Conservation (phyloP, 2,888 invertebrate genomes). For the Melangyna quadrimaculata region DNA sequence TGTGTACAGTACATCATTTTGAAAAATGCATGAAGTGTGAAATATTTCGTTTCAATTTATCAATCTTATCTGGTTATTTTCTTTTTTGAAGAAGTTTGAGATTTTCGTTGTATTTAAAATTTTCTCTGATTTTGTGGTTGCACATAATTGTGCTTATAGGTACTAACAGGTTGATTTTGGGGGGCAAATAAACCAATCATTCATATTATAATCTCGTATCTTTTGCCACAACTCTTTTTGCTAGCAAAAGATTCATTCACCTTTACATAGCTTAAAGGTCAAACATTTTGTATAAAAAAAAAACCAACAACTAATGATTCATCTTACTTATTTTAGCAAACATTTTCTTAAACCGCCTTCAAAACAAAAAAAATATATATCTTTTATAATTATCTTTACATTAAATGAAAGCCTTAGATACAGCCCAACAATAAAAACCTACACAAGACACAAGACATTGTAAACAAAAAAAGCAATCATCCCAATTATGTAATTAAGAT, state of each 20-base stretch:
- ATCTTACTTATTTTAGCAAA: neutral
- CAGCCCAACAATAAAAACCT: neutral
- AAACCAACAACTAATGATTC: neutral
- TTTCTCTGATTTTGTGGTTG: no score
- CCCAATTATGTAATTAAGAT: slow-evolving; percentile 8
- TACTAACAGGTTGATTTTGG: no score
- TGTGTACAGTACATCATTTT: no score
- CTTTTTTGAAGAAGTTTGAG: no score
- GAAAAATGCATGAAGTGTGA: no score
- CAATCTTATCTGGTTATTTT: no score
- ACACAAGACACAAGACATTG: neutral
- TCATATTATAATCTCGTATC: no score
- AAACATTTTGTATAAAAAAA: neutral
- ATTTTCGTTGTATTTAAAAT: no score
- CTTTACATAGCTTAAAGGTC: neutral
- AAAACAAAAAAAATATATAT: neutral
- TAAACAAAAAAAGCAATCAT: neutral
- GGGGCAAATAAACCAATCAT: no score
- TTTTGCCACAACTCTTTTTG: neutral
- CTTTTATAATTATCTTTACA: neutral
- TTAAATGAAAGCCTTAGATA: neutral
- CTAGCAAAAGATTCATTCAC: neutral
- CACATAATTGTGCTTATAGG: no score
- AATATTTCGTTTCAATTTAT: no score
- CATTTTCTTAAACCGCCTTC: neutral